Base-by-base conservation (phyloP, 2,888 invertebrate genomes). In the Sphaerophoria rueppellii region DNA sequence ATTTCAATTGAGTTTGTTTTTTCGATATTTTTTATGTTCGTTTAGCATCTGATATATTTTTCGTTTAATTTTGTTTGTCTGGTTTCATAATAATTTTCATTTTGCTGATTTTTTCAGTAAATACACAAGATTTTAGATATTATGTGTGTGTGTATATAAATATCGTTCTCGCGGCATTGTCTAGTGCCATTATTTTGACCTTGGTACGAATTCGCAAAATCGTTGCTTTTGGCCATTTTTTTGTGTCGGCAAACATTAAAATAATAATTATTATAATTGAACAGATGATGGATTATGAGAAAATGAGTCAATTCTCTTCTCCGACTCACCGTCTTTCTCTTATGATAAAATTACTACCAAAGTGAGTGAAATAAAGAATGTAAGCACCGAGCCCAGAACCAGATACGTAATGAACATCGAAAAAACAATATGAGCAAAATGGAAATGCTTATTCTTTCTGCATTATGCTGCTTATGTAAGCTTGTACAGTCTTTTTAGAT, bases 1-100 rank as follows among this genome's bases (percentile, higher is more conserved):
- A 9, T 63, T 46, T 43, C n/a, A n/a, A n/a, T n/a, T n/a, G n/a
- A n/a, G 46, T 46, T 60, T 34, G 2, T 48, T 63, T 6, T 57
- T n/a, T 35, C 9, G 14, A 63, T 32, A 48, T 46, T 24, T 61
- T 46, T 63, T 14, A 46, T 48, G 34, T 5, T 63, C 43, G 40
- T 16, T 24, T 60, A 43, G 40, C 60, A 60, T 60, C 40, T 40
- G 60, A 60, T 60, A 24, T 6, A 60, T 43, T 60, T 60, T 60
- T 60, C 24, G 1, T 24, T 24, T 24, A 24, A 24, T 24, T 24
- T 24, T 24, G 24, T 24, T 24, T 24, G 24, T 2, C 24, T 43
- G 40, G 60, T 60, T 60, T 60, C 40, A 40, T 60, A 60, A 57
- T 37, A 54, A 14, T 14, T 16, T 60, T 60, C 16, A 14, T 58